Evolutionary conservation across 2,113 vertebrate species (phyloP).

Genomic region (Bos taurus): ARS-UCD2.0 NC_037328.1:146633501-146634000

Average conservation of each 20-base stretch:
- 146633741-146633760: background rate
- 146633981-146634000: no score
- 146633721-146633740: background rate
- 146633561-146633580: background rate
- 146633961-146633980: background rate
- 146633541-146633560: background rate
- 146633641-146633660: background rate
- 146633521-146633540: background rate
- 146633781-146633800: background rate
- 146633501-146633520: fast-evolving
- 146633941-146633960: background rate
- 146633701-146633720: background rate
- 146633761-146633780: background rate
- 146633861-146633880: background rate
- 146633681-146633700: background rate
- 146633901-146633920: background rate
- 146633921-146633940: background rate
- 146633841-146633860: background rate
- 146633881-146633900: background rate
- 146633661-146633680: background rate
- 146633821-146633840: background rate
- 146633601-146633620: background rate
- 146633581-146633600: background rate
- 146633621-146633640: background rate
- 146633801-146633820: background rate